Conservation (phyloP, 2,113 vertebrate species). For the Onychostoma macrolepis region DNA sequence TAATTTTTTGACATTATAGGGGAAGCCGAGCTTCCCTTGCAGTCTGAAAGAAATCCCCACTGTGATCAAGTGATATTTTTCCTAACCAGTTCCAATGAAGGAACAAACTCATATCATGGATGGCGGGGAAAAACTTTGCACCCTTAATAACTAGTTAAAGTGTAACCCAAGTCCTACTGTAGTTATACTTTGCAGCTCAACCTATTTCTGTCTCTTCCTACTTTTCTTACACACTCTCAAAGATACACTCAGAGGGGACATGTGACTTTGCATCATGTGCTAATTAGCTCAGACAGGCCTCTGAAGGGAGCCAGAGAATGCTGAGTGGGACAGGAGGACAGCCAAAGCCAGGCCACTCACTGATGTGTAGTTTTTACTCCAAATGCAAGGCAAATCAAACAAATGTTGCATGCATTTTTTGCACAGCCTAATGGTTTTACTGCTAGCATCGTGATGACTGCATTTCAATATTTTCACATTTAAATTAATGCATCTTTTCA, state of each 20-base stretch:
- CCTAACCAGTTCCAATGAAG: too few relatives aligned
- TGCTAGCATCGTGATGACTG: background rate
- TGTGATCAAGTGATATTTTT: background rate
- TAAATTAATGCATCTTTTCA: background rate
- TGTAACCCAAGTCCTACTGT: background rate
- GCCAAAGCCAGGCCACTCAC: background rate
- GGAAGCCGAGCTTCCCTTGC: too few relatives aligned
- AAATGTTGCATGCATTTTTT: slow-evolving; percentile 18
- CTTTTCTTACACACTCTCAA: background rate
- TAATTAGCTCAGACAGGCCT: slow-evolving; percentile 57
- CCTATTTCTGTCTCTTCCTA: slow-evolving; percentile 27
- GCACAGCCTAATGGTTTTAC: background rate
- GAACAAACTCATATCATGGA: too few relatives aligned
- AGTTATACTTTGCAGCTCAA: slow-evolving; percentile 22
- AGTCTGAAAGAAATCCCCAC: too few relatives aligned
- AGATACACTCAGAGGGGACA: slow-evolving; percentile 36
- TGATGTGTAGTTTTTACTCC: background rate
- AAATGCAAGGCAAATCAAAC: slow-evolving; percentile 43
- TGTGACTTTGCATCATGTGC: slow-evolving; percentile 46
- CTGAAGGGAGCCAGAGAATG: background rate
- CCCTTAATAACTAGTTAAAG: background rate
- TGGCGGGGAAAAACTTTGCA: too few relatives aligned
- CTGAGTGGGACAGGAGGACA: slow-evolving; percentile 15
- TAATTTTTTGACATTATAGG: too few relatives aligned
- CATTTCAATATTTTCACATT: background rate